phyloP scores from a whole-genome alignment of 1,140 invertebrate genomes.

The Lineus longissimus region DNA sequence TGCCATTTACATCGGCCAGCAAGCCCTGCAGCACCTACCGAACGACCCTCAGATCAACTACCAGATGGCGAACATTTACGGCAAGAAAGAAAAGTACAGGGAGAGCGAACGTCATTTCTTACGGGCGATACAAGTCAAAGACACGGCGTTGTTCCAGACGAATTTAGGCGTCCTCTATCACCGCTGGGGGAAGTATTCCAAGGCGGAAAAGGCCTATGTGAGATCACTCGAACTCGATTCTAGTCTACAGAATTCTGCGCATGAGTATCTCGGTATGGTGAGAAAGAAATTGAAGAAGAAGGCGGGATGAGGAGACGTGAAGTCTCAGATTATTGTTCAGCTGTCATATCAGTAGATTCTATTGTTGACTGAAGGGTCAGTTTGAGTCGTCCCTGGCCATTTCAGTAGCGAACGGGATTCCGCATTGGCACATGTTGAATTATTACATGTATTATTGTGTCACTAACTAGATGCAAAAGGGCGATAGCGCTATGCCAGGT shows the following conservation, averaged over 20 bases:
- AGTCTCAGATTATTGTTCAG: too few relatives aligned
- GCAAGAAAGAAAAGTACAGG: conserved; percentile 71
- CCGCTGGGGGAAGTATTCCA: conserved; percentile 76
- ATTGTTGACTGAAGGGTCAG: too few relatives aligned
- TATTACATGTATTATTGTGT: too few relatives aligned
- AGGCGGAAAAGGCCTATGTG: conserved; percentile 72
- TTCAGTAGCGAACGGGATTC: too few relatives aligned
- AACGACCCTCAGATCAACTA: conserved; percentile 70
- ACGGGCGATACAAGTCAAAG: conserved; percentile 67
- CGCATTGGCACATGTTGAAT: too few relatives aligned
- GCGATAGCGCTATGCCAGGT: too few relatives aligned
- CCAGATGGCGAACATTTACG: conserved; percentile 81
- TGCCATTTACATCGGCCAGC: conserved; percentile 66
- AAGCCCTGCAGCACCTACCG: conserved; percentile 67
- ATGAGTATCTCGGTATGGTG: conserved; percentile 62
- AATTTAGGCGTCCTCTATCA: conserved; percentile 93
- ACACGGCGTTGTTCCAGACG: conserved; percentile 70
- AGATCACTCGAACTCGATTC: conserved; percentile 73
- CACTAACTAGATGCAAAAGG: too few relatives aligned
- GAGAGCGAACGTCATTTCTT: conserved; percentile 79
- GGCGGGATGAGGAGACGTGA: too few relatives aligned
- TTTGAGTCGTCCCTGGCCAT: too few relatives aligned
- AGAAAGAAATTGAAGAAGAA: conserved; percentile 30
- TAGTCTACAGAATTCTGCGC: conserved; percentile 19
- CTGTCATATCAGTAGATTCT: too few relatives aligned